A percentile compares a stretch with the other conserved stretches of the same genome.
Conservation (phyloP, 2,888 invertebrate species). For the Orthosia incerta region DNA sequence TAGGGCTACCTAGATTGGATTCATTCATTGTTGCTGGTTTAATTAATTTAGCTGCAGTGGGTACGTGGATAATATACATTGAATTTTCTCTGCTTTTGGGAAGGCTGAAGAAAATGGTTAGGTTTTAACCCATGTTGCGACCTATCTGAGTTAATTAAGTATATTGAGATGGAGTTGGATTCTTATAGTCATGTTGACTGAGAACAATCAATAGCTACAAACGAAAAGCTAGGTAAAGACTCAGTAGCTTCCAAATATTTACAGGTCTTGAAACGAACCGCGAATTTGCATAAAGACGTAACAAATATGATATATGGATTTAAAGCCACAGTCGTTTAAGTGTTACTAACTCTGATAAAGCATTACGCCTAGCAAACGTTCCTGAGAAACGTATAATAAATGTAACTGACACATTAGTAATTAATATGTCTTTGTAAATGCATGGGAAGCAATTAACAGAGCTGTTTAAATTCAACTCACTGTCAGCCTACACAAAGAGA, state of each 20-base stretch:
- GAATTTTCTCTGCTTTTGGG: constrained; percentile 25
- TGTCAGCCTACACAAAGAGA: constrained; percentile 28
- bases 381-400: constrained; percentile 13
- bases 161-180: background rate
- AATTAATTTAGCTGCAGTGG: constrained; percentile 54
- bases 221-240: background rate
- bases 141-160: background rate
- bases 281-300: background rate
- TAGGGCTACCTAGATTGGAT: constrained; percentile 48
- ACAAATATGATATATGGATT: constrained; percentile 5
- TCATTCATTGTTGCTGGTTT: constrained; percentile 53
- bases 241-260: background rate
- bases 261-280: background rate
- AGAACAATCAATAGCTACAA: background rate
- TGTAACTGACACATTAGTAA: constrained; percentile 52
- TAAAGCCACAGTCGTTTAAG: background rate
- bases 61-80: constrained; percentile 12
- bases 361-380: constrained; percentile 6
- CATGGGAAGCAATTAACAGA: constrained; percentile 47
- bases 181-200: background rate
- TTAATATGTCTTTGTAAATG: constrained; percentile 52
- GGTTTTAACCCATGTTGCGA: background rate
- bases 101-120: background rate
- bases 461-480: constrained; percentile 53
- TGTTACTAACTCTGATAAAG: constrained; percentile 3